Percentiles rank a stretch among this genome's conserved stretches.
phyloP scores from a whole-genome alignment of 2,888 invertebrate species.

The Griposia aprilina region DNA sequence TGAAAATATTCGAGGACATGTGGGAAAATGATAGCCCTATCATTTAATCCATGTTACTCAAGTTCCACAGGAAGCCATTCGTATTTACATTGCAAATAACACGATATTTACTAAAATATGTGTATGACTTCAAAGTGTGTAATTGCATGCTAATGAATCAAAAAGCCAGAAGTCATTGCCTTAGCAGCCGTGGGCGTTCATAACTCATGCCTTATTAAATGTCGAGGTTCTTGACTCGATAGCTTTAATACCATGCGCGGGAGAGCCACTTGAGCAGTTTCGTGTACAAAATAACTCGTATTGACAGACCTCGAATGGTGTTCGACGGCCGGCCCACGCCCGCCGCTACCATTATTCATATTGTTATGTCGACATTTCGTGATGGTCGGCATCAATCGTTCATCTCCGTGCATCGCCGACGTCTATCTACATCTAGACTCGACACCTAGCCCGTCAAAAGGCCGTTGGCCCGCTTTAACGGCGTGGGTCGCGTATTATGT shows the following conservation, averaged over 20 bases:
- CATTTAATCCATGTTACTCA: constrained; percentile 35
- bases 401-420: constrained; percentile 71
- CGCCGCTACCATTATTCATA: constrained; percentile 73
- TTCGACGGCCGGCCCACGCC: constrained; percentile 68
- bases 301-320: constrained; percentile 61
- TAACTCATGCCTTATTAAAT: constrained; percentile 88
- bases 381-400: constrained; percentile 71
- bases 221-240: constrained; percentile 85
- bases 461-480: constrained; percentile 84
- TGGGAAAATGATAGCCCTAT: constrained; percentile 28
- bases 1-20: constrained; percentile 62
- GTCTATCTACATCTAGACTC: constrained; percentile 73
- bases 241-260: constrained; percentile 69
- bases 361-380: constrained; percentile 72
- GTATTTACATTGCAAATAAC: constrained; percentile 63
- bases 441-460: constrained; percentile 78
- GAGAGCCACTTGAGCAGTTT: constrained; percentile 68
- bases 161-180: constrained; percentile 85
- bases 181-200: constrained; percentile 83
- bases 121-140: constrained; percentile 63
- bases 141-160: constrained; percentile 83
- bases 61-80: constrained; percentile 51
- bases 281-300: constrained; percentile 71
- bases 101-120: constrained; percentile 58
- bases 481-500: constrained; percentile 84